Conservation (phyloP, 1,140 invertebrate genomes). For the Melipona quadrifasciata region DNA sequence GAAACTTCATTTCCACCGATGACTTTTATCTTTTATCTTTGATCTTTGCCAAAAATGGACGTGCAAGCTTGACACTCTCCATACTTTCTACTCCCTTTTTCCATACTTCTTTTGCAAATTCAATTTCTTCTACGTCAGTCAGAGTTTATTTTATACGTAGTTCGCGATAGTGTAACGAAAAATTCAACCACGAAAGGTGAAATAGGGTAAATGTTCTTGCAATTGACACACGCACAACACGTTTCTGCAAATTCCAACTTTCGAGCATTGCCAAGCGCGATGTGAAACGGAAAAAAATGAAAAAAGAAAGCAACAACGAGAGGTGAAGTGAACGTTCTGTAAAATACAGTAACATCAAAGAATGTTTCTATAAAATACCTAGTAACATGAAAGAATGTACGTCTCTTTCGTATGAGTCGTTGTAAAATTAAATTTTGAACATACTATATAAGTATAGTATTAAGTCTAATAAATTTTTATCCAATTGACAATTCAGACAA, state of each 20-base stretch:
- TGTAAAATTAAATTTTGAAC: not conserved
- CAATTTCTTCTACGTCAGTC: not conserved
- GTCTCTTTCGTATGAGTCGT: no score
- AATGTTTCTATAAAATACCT: no score
- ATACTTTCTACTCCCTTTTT: not conserved
- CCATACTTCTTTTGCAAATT: not conserved
- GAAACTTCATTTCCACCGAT: not conserved
- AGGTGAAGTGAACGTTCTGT: no score
- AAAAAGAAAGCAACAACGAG: no score
- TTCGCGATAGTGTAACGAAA: not conserved
- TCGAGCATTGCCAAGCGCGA: not conserved
- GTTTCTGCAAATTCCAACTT: not conserved
- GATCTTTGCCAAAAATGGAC: not conserved
- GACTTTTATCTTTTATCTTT: not conserved
- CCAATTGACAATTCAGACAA: no score
- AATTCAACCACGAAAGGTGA: not conserved
- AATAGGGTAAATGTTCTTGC: not conserved
- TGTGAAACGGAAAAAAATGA: no score
- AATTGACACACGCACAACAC: not conserved
- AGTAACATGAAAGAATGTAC: no score
- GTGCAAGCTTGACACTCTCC: not conserved
- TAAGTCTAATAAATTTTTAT: no score
- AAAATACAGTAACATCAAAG: no score
- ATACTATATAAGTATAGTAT: no score
- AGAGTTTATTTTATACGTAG: not conserved